These are phyloP conservation scores for Balanococcus diminutus DNA, from an alignment of 2,888 invertebrate genomes.

Conservation along the genomic window DNA sequence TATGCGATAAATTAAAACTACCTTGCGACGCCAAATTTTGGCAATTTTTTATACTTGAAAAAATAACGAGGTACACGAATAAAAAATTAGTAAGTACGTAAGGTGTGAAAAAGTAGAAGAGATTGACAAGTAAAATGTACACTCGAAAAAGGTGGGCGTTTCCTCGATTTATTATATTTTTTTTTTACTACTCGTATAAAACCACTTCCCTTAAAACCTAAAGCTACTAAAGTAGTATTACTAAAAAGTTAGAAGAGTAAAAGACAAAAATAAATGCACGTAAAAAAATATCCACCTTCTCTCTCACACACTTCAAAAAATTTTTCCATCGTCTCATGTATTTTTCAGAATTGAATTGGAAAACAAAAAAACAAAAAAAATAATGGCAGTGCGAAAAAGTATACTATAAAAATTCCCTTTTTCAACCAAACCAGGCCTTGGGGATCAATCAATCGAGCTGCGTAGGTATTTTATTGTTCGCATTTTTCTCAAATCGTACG, in stretches of 20 bases:
- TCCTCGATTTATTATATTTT: conserved; percentile 9
- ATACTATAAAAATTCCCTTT: neutral
- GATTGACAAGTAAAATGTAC: conserved; percentile 29
- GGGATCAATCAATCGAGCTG: too few relatives aligned
- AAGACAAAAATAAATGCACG: conserved; percentile 38
- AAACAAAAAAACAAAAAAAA: too few relatives aligned
- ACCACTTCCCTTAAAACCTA: conserved; percentile 1
- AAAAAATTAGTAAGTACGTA: conserved; percentile 17
- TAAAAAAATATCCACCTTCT: neutral
- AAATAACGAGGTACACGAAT: neutral
- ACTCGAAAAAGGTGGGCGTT: conserved; percentile 3
- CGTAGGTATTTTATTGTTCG: neutral
- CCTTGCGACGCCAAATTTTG: neutral
- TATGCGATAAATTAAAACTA: neutral
- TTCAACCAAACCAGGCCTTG: too few relatives aligned
- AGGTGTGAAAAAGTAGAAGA: conserved; percentile 4
- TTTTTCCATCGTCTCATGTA: too few relatives aligned
- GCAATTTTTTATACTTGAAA: neutral
- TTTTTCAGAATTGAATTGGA: too few relatives aligned
- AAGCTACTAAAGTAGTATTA: neutral
- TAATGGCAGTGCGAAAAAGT: conserved; percentile 1
- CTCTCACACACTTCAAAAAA: neutral
- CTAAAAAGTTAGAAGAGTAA: neutral
- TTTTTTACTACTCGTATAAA: neutral
- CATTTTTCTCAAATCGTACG: neutral